Base-by-base conservation (phyloP, 1,140 invertebrate species). In the Caenorhabditis briggsae region DNA sequence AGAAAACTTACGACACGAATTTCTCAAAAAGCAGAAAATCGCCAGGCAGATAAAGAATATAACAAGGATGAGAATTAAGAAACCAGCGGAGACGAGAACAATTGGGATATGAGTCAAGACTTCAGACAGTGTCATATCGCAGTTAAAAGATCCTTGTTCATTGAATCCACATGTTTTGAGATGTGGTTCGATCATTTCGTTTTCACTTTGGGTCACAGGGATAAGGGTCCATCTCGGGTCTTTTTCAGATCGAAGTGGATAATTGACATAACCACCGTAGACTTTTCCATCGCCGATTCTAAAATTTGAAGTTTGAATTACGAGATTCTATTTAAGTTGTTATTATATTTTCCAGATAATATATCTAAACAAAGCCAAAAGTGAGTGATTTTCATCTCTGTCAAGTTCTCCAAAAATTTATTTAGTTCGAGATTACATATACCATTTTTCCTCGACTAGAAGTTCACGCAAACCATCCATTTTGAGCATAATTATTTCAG, bases 161-260 rank as follows among this genome's bases (percentile, higher is more conserved):
- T 84, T 88, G 78, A 88, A 87, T 59, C 88, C 88, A 50, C 88
- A 88, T 23, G 82, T 88, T 82, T 85, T 88, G 20, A 88, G 78
- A 23, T 82, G 88, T 3, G 88, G 88, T 18, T 88, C 88, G 46
- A 88, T 88, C 53, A 88, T 84, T 70, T 88, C 88, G 53, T 88
- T 88, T 55, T 88, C 88, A 25, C 83, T 61, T 70, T 88, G 86
- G 0, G 86, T 84, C 16, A 88, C 64, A 8, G 88, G 88, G 48
- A 88, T 83, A 5, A 88, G 78, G 18, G 86, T 88, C 88, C 88
- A 88, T 53, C 83, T 70, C 5, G 88, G 86, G 46, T 88, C 86
- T 14, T 53, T 59, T 11, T 88, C 58, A 2, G 89, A 74, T 16
- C 78, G 53, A 9, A 88, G 83, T 58, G 88, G 88, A 87, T 88